Conservation (phyloP, 2,797 vertebrate genomes). For the Sus cebifrons region DNA sequence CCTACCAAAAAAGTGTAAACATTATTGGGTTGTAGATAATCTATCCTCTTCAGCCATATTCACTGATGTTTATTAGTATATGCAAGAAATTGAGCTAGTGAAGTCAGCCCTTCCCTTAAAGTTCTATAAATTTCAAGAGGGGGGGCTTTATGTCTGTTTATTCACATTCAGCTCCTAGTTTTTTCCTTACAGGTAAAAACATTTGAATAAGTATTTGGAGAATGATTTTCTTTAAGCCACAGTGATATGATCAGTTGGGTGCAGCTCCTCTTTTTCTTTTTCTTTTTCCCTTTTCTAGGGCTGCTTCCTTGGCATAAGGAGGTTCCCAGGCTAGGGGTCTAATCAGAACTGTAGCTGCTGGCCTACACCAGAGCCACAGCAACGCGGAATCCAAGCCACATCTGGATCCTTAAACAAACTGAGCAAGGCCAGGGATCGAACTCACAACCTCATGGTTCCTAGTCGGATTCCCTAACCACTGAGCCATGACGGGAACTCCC, state of each 20-base stretch:
- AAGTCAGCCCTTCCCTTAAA: slow-evolving; percentile 34
- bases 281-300: too few species aligned
- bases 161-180: not conserved
- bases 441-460: too few species aligned
- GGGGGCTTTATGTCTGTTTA: not conserved
- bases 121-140: not conserved
- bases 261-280: not conserved
- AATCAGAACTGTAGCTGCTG: too few species aligned
- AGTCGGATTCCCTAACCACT: too few species aligned
- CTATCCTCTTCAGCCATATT: not conserved
- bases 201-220: not conserved
- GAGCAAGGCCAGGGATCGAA: too few species aligned
- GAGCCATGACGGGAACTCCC: too few species aligned
- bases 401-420: too few species aligned
- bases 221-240: slow-evolving; percentile 29
- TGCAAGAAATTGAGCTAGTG: not conserved
- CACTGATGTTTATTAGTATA: not conserved
- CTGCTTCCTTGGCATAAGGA: too few species aligned
- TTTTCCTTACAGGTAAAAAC: slow-evolving; percentile 1
- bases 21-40: not conserved
- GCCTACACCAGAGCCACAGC: too few species aligned
- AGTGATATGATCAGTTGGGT: not conserved
- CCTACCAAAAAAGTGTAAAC: not conserved
- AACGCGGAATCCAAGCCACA: too few species aligned
- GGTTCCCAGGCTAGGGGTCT: too few species aligned